Base-by-base conservation (phyloP, 2,888 invertebrate genomes). In the Drosophila emarginata region DNA sequence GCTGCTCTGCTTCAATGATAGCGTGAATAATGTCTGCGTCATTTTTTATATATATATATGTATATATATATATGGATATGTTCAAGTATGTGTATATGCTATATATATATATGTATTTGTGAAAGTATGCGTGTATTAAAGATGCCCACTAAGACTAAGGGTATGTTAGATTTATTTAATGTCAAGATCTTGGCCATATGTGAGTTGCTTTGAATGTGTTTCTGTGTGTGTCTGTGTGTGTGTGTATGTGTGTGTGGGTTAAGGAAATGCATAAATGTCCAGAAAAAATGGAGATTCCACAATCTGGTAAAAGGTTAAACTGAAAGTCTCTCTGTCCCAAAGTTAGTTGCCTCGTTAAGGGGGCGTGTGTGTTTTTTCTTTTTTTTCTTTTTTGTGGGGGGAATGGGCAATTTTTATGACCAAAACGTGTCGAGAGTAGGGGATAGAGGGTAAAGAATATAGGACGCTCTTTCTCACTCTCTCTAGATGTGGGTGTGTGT, bases 21-120 rank as follows among this genome's bases (percentile, higher is more conserved):
- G 84, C 88, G 87, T 87, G 87, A 88, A 87, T 87, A 87, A 87
- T 87, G 88, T 88, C 76, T 79, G 78, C 76, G 80, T 87, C 79
- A 87, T 88, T 88, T 87, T 88, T 88, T 78, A 78, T 74, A 72
- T 57, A 63, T 28, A 39, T 37, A 18, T 18, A 23, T 21, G 15
- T 40, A 15, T 21, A 26, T 59, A 39, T 37, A 14, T 23, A n/a
- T 39, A 11, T 53, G 12, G n/a, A 14, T 52, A 26, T 36, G 14
- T 37, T 9, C 12, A 26, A 54, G 52, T 51, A 15, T 56, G 54
- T 61, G 59, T 51, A 40, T 50, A 54, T 9, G 4, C 28, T 67
- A 61, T 61, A 60, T 52, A 51, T 60, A 37, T 40, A 28, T 37
- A 36, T 62, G 57, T 54, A 53, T 62, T 60, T 65, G 51, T 60